A percentile compares a stretch with the other conserved stretches of the same genome.
Conservation (phyloP, 2,888 invertebrate genomes). For the Stenichneumon culpator region DNA sequence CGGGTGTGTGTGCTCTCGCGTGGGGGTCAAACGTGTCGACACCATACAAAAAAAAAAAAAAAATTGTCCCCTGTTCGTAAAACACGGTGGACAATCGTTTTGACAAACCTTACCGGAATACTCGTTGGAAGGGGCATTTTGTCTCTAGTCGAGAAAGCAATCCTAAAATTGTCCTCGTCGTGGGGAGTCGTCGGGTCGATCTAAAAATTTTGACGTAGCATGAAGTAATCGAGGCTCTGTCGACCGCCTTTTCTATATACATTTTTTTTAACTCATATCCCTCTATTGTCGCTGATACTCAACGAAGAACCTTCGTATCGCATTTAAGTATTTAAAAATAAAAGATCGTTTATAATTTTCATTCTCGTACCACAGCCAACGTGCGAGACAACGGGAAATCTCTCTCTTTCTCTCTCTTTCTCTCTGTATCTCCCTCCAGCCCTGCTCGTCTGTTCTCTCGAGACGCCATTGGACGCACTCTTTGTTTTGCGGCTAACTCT, state of each 20-base stretch:
- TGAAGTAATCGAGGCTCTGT: slow-evolving; percentile 32
- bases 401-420: not conserved
- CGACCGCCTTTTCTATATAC: not conserved
- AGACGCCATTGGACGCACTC: slow-evolving; percentile 23
- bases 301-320: not conserved
- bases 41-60: slow-evolving; percentile 10
- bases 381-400: not conserved
- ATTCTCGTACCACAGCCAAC: slow-evolving; percentile 43
- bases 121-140: slow-evolving; percentile 53
- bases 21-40: slow-evolving; percentile 28
- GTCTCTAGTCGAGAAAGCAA: slow-evolving; percentile 61
- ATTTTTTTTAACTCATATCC: not conserved
- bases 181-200: slow-evolving; percentile 57
- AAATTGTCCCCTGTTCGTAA: too few species aligned
- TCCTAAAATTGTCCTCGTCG: slow-evolving; percentile 64
- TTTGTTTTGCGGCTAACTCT: slow-evolving; percentile 34
- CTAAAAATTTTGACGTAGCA: slow-evolving; percentile 57
- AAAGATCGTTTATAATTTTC: slow-evolving; percentile 20
- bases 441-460: slow-evolving; percentile 10
- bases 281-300: slow-evolving; percentile 3
- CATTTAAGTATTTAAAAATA: not conserved
- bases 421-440: not conserved
- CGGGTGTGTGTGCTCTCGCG: slow-evolving; percentile 37
- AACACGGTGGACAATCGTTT: slow-evolving; percentile 19
- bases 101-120: slow-evolving; percentile 58